phyloP scores from a whole-genome alignment of 2,797 vertebrate genomes.

The Schizothorax lantsangensis region DNA sequence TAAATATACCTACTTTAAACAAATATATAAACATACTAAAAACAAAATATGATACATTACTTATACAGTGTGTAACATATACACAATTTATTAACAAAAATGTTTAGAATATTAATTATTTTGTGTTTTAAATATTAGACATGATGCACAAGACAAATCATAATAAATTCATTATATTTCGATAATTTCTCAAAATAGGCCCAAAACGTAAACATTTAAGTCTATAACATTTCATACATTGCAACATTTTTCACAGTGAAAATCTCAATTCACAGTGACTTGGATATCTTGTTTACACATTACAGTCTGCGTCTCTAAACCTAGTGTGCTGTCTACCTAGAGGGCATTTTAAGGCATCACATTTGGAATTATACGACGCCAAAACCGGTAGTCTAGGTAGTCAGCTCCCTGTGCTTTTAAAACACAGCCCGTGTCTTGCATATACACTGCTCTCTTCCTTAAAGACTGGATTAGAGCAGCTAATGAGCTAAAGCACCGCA shows the following conservation, averaged over 20 bases:
- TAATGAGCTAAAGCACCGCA: conserved; percentile 34
- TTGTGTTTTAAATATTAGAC: background rate
- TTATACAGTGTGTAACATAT: background rate
- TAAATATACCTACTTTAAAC: background rate
- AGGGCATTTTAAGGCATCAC: background rate
- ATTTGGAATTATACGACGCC: background rate
- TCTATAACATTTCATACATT: background rate
- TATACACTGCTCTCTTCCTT: conserved; percentile 35
- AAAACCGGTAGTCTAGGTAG: background rate
- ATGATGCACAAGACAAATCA: background rate
- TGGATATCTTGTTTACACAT: conserved; percentile 23
- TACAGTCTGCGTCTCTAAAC: background rate
- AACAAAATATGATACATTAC: background rate
- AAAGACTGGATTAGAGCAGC: conserved; percentile 32
- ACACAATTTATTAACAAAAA: background rate
- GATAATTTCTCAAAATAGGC: background rate
- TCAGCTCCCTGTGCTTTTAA: background rate
- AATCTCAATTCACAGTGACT: background rate
- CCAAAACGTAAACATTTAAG: background rate
- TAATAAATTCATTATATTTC: background rate
- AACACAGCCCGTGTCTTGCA: conserved; percentile 18
- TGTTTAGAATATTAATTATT: background rate
- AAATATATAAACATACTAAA: background rate
- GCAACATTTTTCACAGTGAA: no score
- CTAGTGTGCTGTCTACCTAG: background rate